Percentiles rank a stretch among this genome's conserved stretches.
phyloP scores from a whole-genome alignment of 2,113 vertebrate genomes.

The Nothobranchius furzeri region DNA sequence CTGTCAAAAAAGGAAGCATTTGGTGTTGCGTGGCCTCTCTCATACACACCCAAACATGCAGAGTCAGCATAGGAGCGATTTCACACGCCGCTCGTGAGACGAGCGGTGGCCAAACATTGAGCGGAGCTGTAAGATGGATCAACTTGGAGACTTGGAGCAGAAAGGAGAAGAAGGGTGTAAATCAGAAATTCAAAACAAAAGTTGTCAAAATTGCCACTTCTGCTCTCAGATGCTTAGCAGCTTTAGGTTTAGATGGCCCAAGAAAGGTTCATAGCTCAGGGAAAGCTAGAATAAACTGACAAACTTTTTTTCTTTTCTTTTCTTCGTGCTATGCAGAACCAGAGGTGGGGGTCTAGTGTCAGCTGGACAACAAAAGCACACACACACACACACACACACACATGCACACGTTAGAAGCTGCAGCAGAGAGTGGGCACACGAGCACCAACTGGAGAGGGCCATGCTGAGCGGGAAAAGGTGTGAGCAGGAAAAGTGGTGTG shows the following conservation, averaged over 20 bases:
- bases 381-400: conserved; percentile 36
- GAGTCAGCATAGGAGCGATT: conserved; percentile 32
- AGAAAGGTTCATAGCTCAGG: conserved; percentile 10
- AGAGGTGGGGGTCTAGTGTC: conserved; percentile 52
- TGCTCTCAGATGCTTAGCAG: conserved; percentile 41
- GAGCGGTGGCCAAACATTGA: background rate
- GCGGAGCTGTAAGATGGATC: conserved; percentile 7
- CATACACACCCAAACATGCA: conserved; percentile 33
- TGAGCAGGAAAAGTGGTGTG: conserved; percentile 73
- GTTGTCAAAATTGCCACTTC: conserved; percentile 41
- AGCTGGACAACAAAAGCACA: conserved; percentile 51
- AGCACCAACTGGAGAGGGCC: conserved; percentile 71
- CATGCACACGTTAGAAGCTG: conserved; percentile 43
- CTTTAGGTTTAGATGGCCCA: conserved; percentile 47
- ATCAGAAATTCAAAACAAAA: conserved; percentile 4
- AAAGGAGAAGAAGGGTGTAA: background rate
- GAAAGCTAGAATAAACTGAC: background rate
- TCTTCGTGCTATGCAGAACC: conserved; percentile 25
- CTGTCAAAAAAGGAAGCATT: conserved; percentile 59
- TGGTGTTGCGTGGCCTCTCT: conserved; percentile 26
- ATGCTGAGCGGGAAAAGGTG: conserved; percentile 74
- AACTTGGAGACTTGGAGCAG: conserved; percentile 20
- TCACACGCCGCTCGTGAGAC: conserved; percentile 1
- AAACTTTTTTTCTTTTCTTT: background rate
- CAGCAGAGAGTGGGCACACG: conserved; percentile 68